These are phyloP conservation scores for Etheostoma cragini DNA, from an alignment of 2,113 vertebrate genomes.

Conservation along the genomic window DNA sequence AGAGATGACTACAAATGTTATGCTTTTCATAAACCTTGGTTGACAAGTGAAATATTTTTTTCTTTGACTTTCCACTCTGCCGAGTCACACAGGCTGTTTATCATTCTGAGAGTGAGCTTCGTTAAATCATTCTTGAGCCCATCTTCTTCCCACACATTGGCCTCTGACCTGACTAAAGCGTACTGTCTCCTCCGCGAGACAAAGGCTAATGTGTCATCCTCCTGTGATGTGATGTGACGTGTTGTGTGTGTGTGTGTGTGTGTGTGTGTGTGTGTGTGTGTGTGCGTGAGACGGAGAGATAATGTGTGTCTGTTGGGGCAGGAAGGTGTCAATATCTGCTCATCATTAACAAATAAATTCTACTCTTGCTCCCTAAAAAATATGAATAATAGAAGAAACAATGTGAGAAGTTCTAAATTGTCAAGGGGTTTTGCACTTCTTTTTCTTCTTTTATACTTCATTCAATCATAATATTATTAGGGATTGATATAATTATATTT, in stretches of 20 bases:
- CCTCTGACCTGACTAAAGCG: conserved; percentile 39
- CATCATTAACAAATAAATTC: conserved; percentile 21
- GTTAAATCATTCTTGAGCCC: conserved; percentile 43
- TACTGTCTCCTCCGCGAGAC: conserved; percentile 23
- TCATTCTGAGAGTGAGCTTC: conserved; percentile 47
- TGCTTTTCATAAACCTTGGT: neutral
- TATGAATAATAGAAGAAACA: neutral
- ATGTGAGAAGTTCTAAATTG: conserved; percentile 16
- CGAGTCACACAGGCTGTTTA: conserved; percentile 29
- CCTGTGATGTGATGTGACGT: conserved; percentile 3
- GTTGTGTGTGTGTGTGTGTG: conserved; percentile 8
- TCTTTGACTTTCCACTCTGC: neutral
- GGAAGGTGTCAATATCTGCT: neutral
- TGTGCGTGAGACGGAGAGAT: neutral
- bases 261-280: neutral
- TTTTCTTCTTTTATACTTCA: neutral
- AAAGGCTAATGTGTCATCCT: conserved; percentile 16
- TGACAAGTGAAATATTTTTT: neutral
- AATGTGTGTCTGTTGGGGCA: conserved; percentile 6
- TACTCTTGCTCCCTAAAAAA: neutral
- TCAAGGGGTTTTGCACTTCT: neutral
- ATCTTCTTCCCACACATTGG: conserved; percentile 27
- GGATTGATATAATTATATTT: too few relatives aligned
- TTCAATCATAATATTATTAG: neutral
- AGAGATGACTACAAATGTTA: neutral